Conservation (phyloP, 30 jellyfish, hydroid and myxozoan species). For the Pelagia noctiluca region DNA sequence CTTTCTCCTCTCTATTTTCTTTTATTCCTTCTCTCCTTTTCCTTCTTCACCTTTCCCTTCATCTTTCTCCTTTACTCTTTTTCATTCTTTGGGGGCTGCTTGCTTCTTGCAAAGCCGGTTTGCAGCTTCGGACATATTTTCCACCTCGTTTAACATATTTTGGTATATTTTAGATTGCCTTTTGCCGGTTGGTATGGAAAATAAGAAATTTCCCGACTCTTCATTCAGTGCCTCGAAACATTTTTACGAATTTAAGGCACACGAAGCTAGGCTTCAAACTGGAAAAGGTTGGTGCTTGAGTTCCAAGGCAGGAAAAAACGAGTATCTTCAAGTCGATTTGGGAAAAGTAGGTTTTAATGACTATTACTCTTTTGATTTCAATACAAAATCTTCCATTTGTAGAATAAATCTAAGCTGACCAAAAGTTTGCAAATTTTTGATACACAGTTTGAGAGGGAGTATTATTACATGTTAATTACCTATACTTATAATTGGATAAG, state of each 20-base stretch:
- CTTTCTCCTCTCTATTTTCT: too few species aligned
- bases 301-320: slow-evolving; percentile 4
- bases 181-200: slow-evolving; percentile 47
- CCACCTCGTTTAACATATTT: too few species aligned
- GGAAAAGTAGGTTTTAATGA: slow-evolving; percentile 11
- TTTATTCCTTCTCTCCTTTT: too few species aligned
- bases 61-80: too few species aligned
- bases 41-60: too few species aligned
- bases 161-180: slow-evolving; percentile 45
- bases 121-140: too few species aligned
- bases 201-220: slow-evolving; percentile 41
- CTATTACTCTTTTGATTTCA: background rate
- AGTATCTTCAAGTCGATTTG: slow-evolving; percentile 61
- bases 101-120: too few species aligned
- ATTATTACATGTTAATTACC: too few species aligned
- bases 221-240: slow-evolving; percentile 20
- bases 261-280: slow-evolving; percentile 35
- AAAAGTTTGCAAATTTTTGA: background rate
- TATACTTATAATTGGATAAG: too few species aligned
- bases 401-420: too few species aligned
- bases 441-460: background rate
- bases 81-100: too few species aligned
- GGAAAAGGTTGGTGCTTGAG: slow-evolving; percentile 47
- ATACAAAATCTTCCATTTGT: background rate
- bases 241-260: background rate